Percentiles rank a stretch among this genome's conserved stretches.
phyloP scores from a whole-genome alignment of 1,140 invertebrate species.

The Hermetia illucens region DNA sequence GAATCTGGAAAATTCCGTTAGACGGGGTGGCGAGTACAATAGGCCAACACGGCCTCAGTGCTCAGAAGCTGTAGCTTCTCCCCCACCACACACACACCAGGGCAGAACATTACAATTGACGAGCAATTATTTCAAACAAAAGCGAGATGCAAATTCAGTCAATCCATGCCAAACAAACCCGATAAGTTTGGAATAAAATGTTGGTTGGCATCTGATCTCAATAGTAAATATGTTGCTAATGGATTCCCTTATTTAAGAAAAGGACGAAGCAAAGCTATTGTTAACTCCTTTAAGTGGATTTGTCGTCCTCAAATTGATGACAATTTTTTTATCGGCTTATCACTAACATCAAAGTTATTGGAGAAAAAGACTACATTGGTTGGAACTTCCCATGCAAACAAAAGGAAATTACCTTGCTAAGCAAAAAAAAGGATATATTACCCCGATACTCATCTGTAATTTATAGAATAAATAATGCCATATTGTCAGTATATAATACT shows the following conservation, averaged over 20 bases:
- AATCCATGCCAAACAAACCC: constrained; percentile 23
- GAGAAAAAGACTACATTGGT: constrained; percentile 9
- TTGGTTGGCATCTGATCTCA: constrained; percentile 1
- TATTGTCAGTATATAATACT: constrained; percentile 12
- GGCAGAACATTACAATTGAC: constrained; percentile 22
- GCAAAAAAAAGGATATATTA: constrained; percentile 9
- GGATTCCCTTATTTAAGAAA: constrained; percentile 16
- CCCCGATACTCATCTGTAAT: constrained; percentile 6
- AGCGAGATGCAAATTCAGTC: constrained; percentile 20
- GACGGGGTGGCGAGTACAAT: no score
- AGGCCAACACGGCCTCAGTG: no score
- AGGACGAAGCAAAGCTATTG: constrained; percentile 12
- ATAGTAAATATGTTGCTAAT: constrained; percentile 13
- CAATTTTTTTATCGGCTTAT: constrained; percentile 15
- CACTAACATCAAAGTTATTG: constrained; percentile 11
- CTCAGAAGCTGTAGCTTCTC: no score
- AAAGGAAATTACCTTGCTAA: constrained; percentile 9
- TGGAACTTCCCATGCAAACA: constrained; percentile 8
- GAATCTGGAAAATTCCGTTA: no score
- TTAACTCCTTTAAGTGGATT: constrained; percentile 8
- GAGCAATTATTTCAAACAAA: constrained; percentile 29
- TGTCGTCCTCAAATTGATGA: constrained; percentile 14
- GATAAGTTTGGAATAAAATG: constrained; percentile 7
- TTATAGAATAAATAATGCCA: constrained; percentile 10
- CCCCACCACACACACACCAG: no score